Base-by-base conservation (phyloP, 2,888 invertebrate species). In the Cataglyphis livida region DNA sequence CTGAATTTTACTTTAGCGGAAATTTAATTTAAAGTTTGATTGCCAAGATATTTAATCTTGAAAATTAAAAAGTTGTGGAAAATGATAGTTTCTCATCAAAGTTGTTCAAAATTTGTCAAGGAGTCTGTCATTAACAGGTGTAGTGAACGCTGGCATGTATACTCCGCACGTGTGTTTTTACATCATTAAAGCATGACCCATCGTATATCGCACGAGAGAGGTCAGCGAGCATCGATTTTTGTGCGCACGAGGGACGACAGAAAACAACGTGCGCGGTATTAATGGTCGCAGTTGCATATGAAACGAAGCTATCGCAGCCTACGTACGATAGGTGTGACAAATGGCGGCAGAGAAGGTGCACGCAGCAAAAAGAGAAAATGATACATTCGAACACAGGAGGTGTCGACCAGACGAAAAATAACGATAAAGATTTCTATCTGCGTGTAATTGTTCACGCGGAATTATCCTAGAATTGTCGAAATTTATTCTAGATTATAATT, bases 271-370 rank as follows among this genome's bases (percentile, higher is more conserved):
- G 84, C 62, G 44, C 81, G 74, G 78, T 89, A 89, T 89, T 89
- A 89, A 88, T 85, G 88, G 87, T 84, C 81, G 85, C 66, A 74
- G 87, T 89, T 89, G 88, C 88, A 88, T 87, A 88, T 88, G 88
- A 89, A 89, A 88, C 87, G 85, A 86, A 87, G 81, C 88, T 87
- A 88, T 86, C 88, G 88, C 82, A 59, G 48, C 57, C 62, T 51
- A 81, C 68, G 79, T 81, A 74, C 81, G 76, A 74, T 59, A 78
- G 82, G 71, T 75, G 81, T 89, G 88, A 89, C 84, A 89, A 89
- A 89, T 84, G 87, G 84, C 68, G 35, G 51, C 38, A 59, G 65
- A 73, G 65, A 82, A 83, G 81, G 64, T 75, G 64, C 81, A 82
- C 73, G 83, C 75, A 61, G 64, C 51, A 71, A 61, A 87, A 84